Base-by-base conservation (phyloP, 2,888 invertebrate genomes). In the Cosmia pyralina region DNA sequence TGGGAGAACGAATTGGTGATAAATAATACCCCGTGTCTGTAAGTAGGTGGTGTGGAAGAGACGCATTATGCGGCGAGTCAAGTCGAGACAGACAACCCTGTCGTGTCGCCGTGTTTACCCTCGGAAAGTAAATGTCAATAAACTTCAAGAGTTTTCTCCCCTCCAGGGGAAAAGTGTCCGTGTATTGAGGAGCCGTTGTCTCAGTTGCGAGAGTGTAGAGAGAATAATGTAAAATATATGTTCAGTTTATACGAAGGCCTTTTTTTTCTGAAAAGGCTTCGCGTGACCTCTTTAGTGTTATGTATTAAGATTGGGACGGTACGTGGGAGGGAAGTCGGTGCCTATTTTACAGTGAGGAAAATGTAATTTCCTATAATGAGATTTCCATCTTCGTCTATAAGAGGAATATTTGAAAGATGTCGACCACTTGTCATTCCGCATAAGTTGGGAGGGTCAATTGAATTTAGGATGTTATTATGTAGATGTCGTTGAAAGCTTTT, bases 91-190 rank as follows among this genome's bases (percentile, higher is more conserved):
- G 92, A 88, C 92, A 92, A 89, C 90, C 89, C 91, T 91, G 92
- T 91, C 90, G 88, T 91, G 92, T 91, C 90, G 88, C 89, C 86
- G 83, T 95, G 95, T 96, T 96, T 96, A 92, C 93, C 90, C 93
- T 90, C 90, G 87, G 91, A 93, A 95, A 96, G 96, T 96, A 95
- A 96, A 96, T 95, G 96, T 95, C 95, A 96, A 96, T 94, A 96
- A 94, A 93, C 91, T 93, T 93, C 92, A 93, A 93, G 93, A 90
- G 90, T 28, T 28, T 28, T 88, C 86, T 88, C 86, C 90, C 90
- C 93, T 92, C 90, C 85, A 83, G 91, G 93, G 90, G 90, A 90
- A 91, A 92, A 93, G 92, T 93, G 92, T 90, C 91, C 91, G 87
- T 81, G 88, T 89, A 89, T 90, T 87, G 90, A 88, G 87, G 85